Percentiles rank a stretch among this genome's conserved stretches.
Evolutionary conservation across 2,113 vertebrate species (phyloP).

Genomic region (Arenaria interpres): DNA sequence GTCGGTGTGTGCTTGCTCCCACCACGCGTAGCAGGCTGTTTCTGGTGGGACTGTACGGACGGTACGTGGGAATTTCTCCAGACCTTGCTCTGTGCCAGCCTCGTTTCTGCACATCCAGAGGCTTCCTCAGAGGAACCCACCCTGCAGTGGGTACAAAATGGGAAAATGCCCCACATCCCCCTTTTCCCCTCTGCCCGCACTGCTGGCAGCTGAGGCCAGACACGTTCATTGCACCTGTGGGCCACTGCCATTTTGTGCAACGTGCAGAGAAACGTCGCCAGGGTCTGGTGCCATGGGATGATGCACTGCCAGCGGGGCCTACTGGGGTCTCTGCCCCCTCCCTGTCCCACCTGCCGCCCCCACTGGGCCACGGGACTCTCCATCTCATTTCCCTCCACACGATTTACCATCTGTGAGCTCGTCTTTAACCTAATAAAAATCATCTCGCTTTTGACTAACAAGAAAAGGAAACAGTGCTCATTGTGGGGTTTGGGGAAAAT

Average conservation of each 20-base stretch:
- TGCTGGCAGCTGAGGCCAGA: neutral
- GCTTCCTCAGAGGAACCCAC: neutral
- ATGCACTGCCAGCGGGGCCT: neutral
- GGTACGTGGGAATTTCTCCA: fast-evolving
- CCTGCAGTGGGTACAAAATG: neutral
- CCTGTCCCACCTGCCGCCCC: slow-evolving; percentile 32
- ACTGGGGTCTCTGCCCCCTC: neutral
- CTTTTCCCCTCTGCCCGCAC: fast-evolving
- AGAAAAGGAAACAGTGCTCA: slow-evolving; percentile 93
- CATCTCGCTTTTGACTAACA: slow-evolving; percentile 91
- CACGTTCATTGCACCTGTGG: neutral
- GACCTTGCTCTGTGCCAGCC: neutral
- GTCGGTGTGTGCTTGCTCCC: neutral
- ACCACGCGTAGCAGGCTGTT: fast-evolving
- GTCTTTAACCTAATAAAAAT: slow-evolving; percentile 89
- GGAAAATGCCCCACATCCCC: fast-evolving
- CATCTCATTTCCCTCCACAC: slow-evolving; percentile 85
- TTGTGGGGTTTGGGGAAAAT: slow-evolving; percentile 93
- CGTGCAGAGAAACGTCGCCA: fast-evolving
- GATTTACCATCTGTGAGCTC: slow-evolving; percentile 90
- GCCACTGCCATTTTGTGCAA: neutral
- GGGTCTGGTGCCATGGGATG: neutral
- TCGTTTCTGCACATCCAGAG: neutral
- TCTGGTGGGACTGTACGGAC: neutral
- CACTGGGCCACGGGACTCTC: slow-evolving; percentile 60